Percentiles rank a stretch among this genome's conserved stretches.
Conservation (phyloP, 1,140 invertebrate species). For the Neomicropteryx cornuta region DNA sequence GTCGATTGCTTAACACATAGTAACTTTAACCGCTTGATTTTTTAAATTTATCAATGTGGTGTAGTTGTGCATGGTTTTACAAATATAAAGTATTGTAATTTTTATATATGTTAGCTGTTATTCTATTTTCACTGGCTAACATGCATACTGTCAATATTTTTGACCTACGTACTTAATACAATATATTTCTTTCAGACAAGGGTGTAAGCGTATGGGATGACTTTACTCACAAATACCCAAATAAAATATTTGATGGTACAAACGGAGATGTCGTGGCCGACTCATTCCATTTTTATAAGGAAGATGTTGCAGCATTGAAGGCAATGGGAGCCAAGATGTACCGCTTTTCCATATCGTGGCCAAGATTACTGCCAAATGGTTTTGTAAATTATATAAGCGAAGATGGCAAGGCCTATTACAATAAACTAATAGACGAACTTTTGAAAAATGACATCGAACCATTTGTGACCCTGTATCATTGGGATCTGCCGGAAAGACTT, state of each 20-base stretch:
- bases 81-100: too few relatives aligned
- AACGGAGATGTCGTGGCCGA: conserved; percentile 46
- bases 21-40: too few relatives aligned
- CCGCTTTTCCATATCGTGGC: conserved; percentile 51
- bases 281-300: conserved; percentile 45
- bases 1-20: too few relatives aligned
- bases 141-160: too few relatives aligned
- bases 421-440: conserved; percentile 47
- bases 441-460: conserved; percentile 40
- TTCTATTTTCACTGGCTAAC: too few relatives aligned
- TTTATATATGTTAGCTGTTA: too few relatives aligned
- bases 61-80: too few relatives aligned
- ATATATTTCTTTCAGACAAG: conserved; percentile 26
- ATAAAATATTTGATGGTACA: conserved; percentile 36
- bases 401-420: conserved; percentile 50
- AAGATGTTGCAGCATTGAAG: conserved; percentile 40
- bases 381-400: conserved; percentile 40
- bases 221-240: conserved; percentile 39
- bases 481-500: conserved; percentile 43
- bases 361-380: conserved; percentile 39
- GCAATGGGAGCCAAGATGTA: conserved; percentile 36
- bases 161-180: too few relatives aligned
- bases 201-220: conserved; percentile 49
- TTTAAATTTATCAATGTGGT: too few relatives aligned
- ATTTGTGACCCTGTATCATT: conserved; percentile 46